phyloP scores from a whole-genome alignment of 1,140 invertebrate genomes.

The Diorhabda elongata region DNA sequence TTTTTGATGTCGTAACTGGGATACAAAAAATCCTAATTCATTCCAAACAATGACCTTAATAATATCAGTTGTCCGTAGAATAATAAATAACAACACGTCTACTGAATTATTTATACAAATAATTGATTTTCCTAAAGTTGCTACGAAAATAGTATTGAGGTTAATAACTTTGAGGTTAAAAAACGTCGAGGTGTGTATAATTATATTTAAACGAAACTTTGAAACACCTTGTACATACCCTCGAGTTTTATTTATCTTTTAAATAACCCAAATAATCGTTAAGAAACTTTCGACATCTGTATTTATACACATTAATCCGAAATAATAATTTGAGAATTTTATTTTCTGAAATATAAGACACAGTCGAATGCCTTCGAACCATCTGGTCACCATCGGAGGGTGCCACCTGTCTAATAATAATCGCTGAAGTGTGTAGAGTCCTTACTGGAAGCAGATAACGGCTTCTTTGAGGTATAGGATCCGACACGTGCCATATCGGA shows the following conservation, averaged over 20 bases:
- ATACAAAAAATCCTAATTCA: not conserved
- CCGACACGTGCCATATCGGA: constrained; percentile 10
- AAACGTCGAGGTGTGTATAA: not conserved
- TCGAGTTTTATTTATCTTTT: too few relatives aligned
- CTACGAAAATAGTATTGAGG: not conserved
- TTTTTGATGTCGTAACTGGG: not conserved
- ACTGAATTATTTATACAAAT: not conserved
- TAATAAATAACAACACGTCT: not conserved
- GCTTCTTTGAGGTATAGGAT: constrained; percentile 11
- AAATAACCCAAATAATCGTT: too few relatives aligned
- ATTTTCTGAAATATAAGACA: not conserved
- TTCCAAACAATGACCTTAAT: not conserved
- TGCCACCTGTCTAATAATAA: constrained; percentile 7
- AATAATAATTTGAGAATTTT: too few relatives aligned
- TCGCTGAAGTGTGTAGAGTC: constrained; percentile 11
- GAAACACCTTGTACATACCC: too few relatives aligned
- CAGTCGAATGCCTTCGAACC: constrained; percentile 9
- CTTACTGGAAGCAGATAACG: constrained; percentile 4
- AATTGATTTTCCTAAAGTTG: not conserved
- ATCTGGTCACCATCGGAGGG: constrained; percentile 8
- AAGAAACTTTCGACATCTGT: too few relatives aligned
- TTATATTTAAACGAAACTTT: too few relatives aligned
- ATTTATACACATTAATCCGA: too few relatives aligned
- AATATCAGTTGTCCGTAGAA: not conserved
- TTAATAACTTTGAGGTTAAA: not conserved